Base-by-base conservation (phyloP, 2,888 invertebrate species). In the Cyclophora albipunctata region DNA sequence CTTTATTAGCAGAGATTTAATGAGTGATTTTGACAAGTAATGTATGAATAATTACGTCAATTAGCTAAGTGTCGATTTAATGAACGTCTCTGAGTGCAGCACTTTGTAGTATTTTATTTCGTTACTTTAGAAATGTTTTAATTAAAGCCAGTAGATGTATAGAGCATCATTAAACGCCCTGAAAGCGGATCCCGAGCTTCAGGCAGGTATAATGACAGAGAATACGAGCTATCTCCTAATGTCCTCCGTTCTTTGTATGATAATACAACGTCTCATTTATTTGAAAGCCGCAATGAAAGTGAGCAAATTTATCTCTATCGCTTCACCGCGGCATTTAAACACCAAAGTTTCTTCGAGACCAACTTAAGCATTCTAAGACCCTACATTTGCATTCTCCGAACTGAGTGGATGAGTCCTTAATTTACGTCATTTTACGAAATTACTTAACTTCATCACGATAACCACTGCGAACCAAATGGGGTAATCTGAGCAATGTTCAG, bases 261-360 rank as follows among this genome's bases (percentile, higher is more conserved):
- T 49, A 45, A 46, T 45, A 41, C 42, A 49, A 46, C 35, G 33
- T 42, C 53, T 53, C 56, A 52, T 53, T 51, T 56, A 52, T 53
- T 51, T 53, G 45, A 56, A 51, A 56, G 51, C 56, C 53, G 51
- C 53, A 50, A 49, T 51, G 52, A 51, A 51, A 55, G 49, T 51
- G 52, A 49, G 56, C 53, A 51, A 52, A 60, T 56, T 59, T 59
- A 59, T 50, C 55, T 54, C 53, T 43, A 54, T 49, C 54, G 53
- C 57, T 57, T 59, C 51, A 41, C 58, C 55, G 54, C 54, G 46
- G 52, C 54, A 57, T 60, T 60, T 60, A 55, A 60, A 55, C 58
- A 57, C 51, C 51, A 46, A 57, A 58, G 58, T 58, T 60, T 56
- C 58, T 54, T 48, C 57, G 57, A 54, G 48, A 46, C 43, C 50